Conservation (phyloP, 2,797 vertebrate genomes). For the Sylvilagus floridanus region DNA sequence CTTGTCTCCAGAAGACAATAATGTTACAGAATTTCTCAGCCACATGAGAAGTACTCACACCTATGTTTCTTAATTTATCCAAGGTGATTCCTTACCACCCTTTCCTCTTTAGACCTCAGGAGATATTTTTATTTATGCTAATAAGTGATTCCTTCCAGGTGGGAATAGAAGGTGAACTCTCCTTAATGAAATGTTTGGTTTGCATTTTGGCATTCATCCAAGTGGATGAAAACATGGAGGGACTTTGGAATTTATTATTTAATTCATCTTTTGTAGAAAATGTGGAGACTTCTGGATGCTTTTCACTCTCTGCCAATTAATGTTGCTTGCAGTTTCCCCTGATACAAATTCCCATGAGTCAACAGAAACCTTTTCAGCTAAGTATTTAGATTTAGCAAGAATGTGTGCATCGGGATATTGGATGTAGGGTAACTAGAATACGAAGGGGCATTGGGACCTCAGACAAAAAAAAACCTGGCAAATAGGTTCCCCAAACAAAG, state of each 20-base stretch:
- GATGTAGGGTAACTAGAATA: neutral
- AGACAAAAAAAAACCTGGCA: neutral
- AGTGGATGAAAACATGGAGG: neutral
- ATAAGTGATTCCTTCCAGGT: neutral
- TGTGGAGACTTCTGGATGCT: constrained; percentile 1
- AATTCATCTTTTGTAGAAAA: constrained; percentile 60
- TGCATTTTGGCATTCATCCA: constrained; percentile 54
- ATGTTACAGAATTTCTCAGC: constrained; percentile 7
- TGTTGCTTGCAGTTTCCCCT: constrained; percentile 4
- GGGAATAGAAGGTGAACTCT: constrained; percentile 15
- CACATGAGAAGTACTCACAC: neutral
- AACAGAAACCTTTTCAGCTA: constrained; percentile 59
- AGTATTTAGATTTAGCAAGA: constrained; percentile 40
- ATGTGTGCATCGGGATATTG: neutral
- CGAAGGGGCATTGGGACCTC: neutral
- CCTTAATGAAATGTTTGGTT: constrained; percentile 21
- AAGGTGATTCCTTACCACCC: neutral
- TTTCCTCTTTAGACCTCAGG: neutral
- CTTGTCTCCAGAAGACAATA: neutral
- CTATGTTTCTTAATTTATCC: constrained; percentile 42
- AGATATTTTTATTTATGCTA: neutral
- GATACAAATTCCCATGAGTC: constrained; percentile 31
- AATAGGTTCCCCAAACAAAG: neutral
- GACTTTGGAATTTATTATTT: constrained; percentile 1
- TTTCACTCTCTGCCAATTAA: constrained; percentile 45